Evolutionary conservation across 2,113 vertebrate genomes (phyloP).

Genomic region (Salvator merianae): DNA sequence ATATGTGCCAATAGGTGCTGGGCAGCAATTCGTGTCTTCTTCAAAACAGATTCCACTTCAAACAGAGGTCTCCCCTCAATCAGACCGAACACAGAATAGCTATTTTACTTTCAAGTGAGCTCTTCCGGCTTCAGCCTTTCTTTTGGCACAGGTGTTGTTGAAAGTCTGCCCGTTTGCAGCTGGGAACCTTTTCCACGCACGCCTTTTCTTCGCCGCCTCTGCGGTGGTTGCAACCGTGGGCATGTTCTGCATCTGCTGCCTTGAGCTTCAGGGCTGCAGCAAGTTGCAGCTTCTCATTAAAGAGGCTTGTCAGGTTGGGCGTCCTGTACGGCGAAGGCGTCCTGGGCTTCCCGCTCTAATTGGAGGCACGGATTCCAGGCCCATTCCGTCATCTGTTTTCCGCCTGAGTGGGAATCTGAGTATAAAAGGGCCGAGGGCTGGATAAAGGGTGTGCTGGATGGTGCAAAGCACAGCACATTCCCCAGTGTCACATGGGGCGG

Average conservation of each 20-base stretch:
- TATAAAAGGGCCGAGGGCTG: slow-evolving; percentile 75
- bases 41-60: too few species aligned
- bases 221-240: neutral
- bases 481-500: slow-evolving; percentile 48
- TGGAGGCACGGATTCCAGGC: slow-evolving; percentile 57
- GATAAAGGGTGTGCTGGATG: slow-evolving; percentile 63
- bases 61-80: too few species aligned
- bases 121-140: too few species aligned
- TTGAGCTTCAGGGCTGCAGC: neutral
- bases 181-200: neutral
- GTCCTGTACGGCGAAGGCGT: slow-evolving; percentile 44
- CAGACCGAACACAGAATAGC: too few species aligned
- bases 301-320: slow-evolving; percentile 47
- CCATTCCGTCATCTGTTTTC: slow-evolving; percentile 70
- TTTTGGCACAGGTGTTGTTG: neutral
- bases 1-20: too few species aligned
- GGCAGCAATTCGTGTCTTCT: too few species aligned
- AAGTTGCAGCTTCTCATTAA: neutral
- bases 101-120: too few species aligned
- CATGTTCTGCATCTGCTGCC: neutral
- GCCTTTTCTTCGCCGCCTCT: neutral
- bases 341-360: slow-evolving; percentile 58
- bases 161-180: neutral
- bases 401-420: slow-evolving; percentile 72
- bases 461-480: slow-evolving; percentile 73